Evolutionary conservation across 92 coral and sea anemone species (phyloP), one percentile per base, ranked within the genome.

Genomic region (Palythoa grandis): DNA sequence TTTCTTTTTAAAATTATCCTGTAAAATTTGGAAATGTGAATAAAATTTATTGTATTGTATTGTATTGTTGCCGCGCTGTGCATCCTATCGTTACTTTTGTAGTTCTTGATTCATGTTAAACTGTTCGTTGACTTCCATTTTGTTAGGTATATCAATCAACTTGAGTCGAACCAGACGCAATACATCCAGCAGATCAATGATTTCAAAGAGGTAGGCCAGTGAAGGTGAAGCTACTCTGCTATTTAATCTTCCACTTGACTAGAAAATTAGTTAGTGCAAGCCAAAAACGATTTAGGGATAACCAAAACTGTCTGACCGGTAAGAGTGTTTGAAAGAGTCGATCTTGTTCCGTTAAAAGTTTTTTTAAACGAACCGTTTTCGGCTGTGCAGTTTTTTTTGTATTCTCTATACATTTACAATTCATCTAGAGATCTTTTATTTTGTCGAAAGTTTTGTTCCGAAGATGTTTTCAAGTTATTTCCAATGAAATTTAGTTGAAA

Each of bases 131-230:
- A 53, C 35, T 60, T 35, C 40, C n/a, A 29, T 22, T 9, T 11
- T 22, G 24, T n/a, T 83, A 97, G 99, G 99, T 95, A 97, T 76
- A 97, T 97, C 63, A 95, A 95, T 66, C 98, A 97, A 75, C 89
- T 93, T 16, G 94, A 90, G 83, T 86, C 94, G 16, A 72, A 92
- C 25, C 96, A 95, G 72, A 92, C 89, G 4, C 99, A 95, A 78
- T 95, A 95, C 88, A 90, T 97, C 53, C 98, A 93, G 72, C 98
- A 97, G 87, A 94, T 97, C 70, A 95, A 97, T 71, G 94, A 91
- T 82, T 94, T 97, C 23, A 97, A 97, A 88, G 99, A 97, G 98
- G 99, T 96, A 71, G 23, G 84, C 68, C 2, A 23, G 22, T 66
- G 8, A 23, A 12, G 63, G 5, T 48, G 48, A 38, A 13, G 8